A percentile compares a stretch with the other conserved stretches of the same genome.
phyloP scores from a whole-genome alignment of 2,888 invertebrate genomes.

The Acanthococcus lagerstroemiae region DNA sequence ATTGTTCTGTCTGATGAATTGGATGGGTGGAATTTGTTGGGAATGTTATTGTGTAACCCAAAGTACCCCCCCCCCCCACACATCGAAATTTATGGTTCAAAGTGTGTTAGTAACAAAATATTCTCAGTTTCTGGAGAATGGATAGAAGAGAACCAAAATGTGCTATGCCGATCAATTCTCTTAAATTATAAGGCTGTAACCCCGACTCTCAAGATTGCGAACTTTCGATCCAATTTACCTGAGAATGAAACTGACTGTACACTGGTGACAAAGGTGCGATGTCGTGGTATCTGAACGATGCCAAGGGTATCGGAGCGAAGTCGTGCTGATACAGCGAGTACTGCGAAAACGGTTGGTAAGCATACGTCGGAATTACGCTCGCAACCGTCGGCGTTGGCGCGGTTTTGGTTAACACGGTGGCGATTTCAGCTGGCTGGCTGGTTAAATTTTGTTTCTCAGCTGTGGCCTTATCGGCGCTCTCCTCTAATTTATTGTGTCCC shows the following conservation, averaged over 20 bases:
- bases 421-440: neutral
- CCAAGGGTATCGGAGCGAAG: constrained; percentile 3
- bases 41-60: no score
- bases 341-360: constrained; percentile 5
- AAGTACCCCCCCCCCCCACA: no score
- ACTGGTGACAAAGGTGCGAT: constrained; percentile 32
- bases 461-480: constrained; percentile 39
- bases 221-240: constrained; percentile 35
- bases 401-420: neutral
- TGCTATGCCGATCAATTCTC: no score
- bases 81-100: no score
- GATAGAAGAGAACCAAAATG: no score
- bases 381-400: neutral
- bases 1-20: no score
- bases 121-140: no score
- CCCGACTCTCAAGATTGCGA: no score
- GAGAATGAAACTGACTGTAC: constrained; percentile 38
- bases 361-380: neutral
- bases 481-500: neutral
- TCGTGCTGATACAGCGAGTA: constrained; percentile 1
- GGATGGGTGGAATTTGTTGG: no score
- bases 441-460: constrained; percentile 42
- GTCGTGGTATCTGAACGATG: constrained; percentile 5
- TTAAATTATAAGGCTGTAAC: no score
- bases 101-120: no score